phyloP scores from a whole-genome alignment of 2,113 vertebrate genomes.

The Falcunculus frontatus region DNA sequence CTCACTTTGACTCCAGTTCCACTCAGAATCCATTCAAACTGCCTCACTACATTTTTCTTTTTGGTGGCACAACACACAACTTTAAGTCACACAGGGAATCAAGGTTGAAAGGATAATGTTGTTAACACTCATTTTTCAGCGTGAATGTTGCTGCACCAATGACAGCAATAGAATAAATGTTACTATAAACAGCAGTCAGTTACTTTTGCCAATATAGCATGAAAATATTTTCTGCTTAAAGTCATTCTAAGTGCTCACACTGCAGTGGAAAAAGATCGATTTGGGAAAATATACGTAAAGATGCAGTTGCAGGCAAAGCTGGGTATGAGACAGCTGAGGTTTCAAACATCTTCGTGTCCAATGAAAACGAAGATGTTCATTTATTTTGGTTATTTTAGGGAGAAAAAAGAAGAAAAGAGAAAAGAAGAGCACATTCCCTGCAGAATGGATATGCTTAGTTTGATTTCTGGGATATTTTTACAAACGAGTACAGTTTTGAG shows the following conservation, averaged over 20 bases:
- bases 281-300: neutral
- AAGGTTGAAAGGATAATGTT: neutral
- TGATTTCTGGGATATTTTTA: neutral
- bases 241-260: neutral
- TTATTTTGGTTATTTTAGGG: neutral
- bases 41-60: neutral
- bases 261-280: neutral
- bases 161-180: neutral
- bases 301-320: neutral
- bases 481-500: fast-evolving
- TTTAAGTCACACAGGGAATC: neutral
- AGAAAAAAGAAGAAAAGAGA: neutral
- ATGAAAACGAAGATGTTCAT: neutral
- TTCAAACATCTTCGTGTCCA: neutral
- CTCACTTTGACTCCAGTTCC: neutral
- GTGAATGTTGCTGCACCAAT: neutral
- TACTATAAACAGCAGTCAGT: neutral
- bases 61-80: neutral
- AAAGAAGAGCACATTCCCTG: neutral
- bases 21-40: neutral
- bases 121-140: neutral
- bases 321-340: neutral
- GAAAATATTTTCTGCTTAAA: neutral
- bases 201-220: neutral
- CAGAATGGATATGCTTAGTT: fast-evolving